Evolutionary conservation across 1,140 invertebrate genomes (phyloP), one percentile per base, ranked within the genome.

Genomic region (Habropoda laboriosa): DNA sequence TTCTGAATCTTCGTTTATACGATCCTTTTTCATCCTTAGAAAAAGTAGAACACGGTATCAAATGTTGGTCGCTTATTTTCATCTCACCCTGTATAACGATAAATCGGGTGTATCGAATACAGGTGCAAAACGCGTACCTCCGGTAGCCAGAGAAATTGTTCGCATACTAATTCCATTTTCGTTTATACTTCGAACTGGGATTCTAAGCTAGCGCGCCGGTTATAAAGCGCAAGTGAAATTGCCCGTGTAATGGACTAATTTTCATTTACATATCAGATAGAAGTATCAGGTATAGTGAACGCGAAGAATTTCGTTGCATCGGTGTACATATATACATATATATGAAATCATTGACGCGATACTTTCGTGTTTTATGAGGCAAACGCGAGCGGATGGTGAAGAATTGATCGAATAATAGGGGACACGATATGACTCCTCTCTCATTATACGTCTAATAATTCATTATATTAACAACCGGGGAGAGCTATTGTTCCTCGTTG

Each of bases 391-490:
- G 18, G 0, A 5, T 24, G 13, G 12, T 5, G 21, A 10, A 66
- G 38, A 24, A 64, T 42, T 32, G 45, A 53, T 61, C 35, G 66
- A 71, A 71, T 53, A 49, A 60, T 24, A 71, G 18, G 13, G 49
- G 8, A n/a, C 16, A 6, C 2, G 0, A 24, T 24, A 3, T 2
- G 32, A n/a, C 32, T 27, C 16, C 30, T 12, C 51, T 64, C 45
- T 38, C 64, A 66, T 49, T 27, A 42, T 21, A 35, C 13, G 27
- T 38, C 38, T 24, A 61, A 71, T 60, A 55, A 84, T 83, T 83
- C 83, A 83, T 84, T 83, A 80, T 32, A 55, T 66, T 83, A 83
- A 83, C 64, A 18, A 72, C 24, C 3, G 10, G 66, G 71, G 82
- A 83, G 80, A 84, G 70, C 71, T 47, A 80, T 80, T 83, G 83